Percentiles rank a stretch among this genome's conserved stretches.
Evolutionary conservation across 1,140 invertebrate genomes (phyloP).

Genomic region (Nasonia giraulti): DNA sequence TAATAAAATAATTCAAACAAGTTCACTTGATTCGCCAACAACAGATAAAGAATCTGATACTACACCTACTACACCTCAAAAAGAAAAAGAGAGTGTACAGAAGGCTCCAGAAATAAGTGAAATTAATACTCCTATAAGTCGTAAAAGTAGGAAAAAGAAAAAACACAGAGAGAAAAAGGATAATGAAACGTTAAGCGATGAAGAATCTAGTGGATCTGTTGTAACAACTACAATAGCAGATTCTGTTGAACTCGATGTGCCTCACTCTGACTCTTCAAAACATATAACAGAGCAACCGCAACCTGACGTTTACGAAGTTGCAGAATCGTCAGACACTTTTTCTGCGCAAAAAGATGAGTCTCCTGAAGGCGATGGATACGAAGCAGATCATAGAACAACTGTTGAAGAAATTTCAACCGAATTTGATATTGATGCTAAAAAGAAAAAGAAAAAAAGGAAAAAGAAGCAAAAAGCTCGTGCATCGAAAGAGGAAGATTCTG

Average conservation of each 20-base stretch:
- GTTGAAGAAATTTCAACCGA: constrained; percentile 73
- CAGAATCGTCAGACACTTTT: constrained; percentile 70
- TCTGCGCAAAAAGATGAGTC: constrained; percentile 69
- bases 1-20: constrained; percentile 63
- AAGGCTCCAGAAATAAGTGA: constrained; percentile 69
- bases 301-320: constrained; percentile 72
- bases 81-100: constrained; percentile 35
- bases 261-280: constrained; percentile 68
- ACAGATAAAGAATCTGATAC: constrained; percentile 51
- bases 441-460: constrained; percentile 75
- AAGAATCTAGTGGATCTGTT: constrained; percentile 65
- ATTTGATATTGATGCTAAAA: constrained; percentile 61
- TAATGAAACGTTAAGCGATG: constrained; percentile 56
- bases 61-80: not conserved
- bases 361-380: constrained; percentile 74
- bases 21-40: constrained; percentile 60
- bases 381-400: constrained; percentile 77
- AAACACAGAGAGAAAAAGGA: constrained; percentile 68
- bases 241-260: constrained; percentile 77
- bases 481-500: constrained; percentile 62
- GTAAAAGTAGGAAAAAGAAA: constrained; percentile 74
- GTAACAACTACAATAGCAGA: constrained; percentile 77
- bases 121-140: constrained; percentile 65
- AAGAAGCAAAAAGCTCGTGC: constrained; percentile 74
- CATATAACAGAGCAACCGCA: constrained; percentile 73